Conservation (phyloP, 2,113 vertebrate species). For the Cyanocitta stelleri region DNA sequence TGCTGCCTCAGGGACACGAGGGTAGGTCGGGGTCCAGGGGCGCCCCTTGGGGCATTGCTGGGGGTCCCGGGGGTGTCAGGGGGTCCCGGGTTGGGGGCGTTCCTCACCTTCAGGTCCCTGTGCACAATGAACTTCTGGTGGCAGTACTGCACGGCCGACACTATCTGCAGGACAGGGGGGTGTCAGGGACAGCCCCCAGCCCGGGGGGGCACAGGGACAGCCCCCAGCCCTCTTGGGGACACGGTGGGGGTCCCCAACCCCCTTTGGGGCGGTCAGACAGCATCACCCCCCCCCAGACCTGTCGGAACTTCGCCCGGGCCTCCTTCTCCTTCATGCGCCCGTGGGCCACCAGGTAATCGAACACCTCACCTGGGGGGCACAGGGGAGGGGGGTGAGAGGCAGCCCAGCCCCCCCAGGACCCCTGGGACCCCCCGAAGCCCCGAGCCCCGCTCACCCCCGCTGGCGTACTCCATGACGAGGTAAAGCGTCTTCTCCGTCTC, state of each 20-base stretch:
- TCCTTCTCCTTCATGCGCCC: conserved; percentile 98
- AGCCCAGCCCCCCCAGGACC: no score
- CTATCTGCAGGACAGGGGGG: background rate
- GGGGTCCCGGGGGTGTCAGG: no score
- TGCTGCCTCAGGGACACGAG: no score
- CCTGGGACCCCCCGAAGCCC: background rate
- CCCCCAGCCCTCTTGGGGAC: background rate
- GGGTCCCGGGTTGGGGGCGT: background rate
- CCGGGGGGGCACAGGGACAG: background rate
- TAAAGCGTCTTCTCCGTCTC: conserved; percentile 94
- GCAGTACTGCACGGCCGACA: background rate
- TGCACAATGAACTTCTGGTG: background rate
- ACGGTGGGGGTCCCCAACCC: background rate
- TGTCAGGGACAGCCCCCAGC: background rate
- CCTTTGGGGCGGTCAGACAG: background rate
- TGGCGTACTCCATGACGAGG: conserved; percentile 93
- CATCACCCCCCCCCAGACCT: conserved; percentile 66
- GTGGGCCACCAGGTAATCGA: conserved; percentile 92
- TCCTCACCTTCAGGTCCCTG: background rate
- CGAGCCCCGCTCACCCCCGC: conserved; percentile 75
- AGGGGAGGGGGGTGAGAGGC: no score
- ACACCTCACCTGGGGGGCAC: conserved; percentile 82
- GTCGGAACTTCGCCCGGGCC: conserved; percentile 93
- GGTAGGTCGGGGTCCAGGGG: no score
- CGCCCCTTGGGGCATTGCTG: no score